Evolutionary conservation across 2,888 invertebrate species (phyloP).

Genomic region (Mesorhabditis spiculigera): DNA sequence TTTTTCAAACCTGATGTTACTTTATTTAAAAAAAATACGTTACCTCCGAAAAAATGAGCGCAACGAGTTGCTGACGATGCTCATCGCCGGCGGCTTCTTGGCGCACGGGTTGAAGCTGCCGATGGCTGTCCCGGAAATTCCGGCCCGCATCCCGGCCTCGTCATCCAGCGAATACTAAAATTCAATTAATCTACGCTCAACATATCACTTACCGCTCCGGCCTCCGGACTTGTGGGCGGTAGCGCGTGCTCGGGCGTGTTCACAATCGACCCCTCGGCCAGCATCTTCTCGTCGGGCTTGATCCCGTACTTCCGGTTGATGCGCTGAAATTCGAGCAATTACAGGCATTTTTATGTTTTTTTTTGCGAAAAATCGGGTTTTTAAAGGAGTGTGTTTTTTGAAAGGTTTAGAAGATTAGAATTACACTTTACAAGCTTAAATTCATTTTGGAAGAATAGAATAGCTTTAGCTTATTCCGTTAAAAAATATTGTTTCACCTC

Average conservation of each 20-base stretch:
- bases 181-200: not conserved
- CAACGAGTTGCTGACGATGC: not conserved
- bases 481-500: too few relatives aligned
- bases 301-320: conserved; percentile 1
- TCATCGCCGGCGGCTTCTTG: not conserved
- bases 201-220: not conserved
- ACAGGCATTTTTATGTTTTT: too few relatives aligned
- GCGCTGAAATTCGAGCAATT: not conserved
- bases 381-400: too few relatives aligned
- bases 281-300: not conserved
- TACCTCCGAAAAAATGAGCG: not conserved
- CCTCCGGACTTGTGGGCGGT: not conserved
- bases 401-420: too few relatives aligned
- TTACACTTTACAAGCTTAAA: too few relatives aligned
- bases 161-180: not conserved
- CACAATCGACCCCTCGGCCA: not conserved
- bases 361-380: too few relatives aligned
- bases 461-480: too few relatives aligned
- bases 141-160: conserved; percentile 1
- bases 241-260: not conserved
- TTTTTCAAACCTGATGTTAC: too few relatives aligned
- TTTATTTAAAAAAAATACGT: too few relatives aligned
- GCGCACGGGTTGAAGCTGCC: not conserved
- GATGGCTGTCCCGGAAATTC: not conserved
- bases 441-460: too few relatives aligned